These are phyloP conservation scores for Trichogramma dendrolimi DNA, from an alignment of 2,888 invertebrate species.

Conservation along the genomic window DNA sequence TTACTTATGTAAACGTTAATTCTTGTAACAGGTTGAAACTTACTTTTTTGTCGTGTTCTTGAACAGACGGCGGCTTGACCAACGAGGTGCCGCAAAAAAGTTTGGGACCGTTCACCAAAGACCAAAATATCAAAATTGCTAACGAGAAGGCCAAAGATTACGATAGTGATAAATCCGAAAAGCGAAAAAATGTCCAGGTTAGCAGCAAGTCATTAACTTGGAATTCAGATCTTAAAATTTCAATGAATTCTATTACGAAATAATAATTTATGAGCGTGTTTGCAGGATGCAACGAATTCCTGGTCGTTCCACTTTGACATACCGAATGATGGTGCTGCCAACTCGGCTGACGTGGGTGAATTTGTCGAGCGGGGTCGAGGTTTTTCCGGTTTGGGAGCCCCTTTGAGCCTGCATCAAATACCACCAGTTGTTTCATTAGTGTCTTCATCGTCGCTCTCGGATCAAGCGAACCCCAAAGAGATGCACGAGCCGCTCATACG, in stretches of 20 bases:
- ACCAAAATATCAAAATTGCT: constrained; percentile 38
- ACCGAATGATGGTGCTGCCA: constrained; percentile 43
- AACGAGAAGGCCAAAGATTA: constrained; percentile 21
- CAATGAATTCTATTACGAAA: background rate
- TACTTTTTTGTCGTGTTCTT: background rate
- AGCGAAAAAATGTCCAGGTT: constrained; percentile 22
- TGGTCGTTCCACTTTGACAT: constrained; percentile 44
- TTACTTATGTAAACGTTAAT: no score
- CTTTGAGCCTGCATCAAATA: background rate
- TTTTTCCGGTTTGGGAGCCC: constrained; percentile 37
- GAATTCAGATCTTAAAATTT: background rate
- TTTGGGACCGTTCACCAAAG: constrained; percentile 46
- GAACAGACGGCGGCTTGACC: constrained; percentile 19
- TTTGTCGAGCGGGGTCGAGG: constrained; percentile 42
- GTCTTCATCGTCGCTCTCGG: background rate
- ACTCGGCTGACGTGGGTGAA: constrained; percentile 41
- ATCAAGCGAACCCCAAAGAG: constrained; percentile 41
- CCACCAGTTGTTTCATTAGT: constrained; percentile 5
- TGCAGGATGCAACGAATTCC: constrained; percentile 33
- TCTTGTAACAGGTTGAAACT: background rate
- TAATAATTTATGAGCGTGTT: background rate
- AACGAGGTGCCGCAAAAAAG: constrained; percentile 34
- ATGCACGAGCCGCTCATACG: constrained; percentile 70
- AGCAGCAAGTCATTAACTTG: background rate
- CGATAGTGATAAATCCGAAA: constrained; percentile 27